Conservation (phyloP, 2,888 invertebrate genomes). For the Cordilura impudica region DNA sequence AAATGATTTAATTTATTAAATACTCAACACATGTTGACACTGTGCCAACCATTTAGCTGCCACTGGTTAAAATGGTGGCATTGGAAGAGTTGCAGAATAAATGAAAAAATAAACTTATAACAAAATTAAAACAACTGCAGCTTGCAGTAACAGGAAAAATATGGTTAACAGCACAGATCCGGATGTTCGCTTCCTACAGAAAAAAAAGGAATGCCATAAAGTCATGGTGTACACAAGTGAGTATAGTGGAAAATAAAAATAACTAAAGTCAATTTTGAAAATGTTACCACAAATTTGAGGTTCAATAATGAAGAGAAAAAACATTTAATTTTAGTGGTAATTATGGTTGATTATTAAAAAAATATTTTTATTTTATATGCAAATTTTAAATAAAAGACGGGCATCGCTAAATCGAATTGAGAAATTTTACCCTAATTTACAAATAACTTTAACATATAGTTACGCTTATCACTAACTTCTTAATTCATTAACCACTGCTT, state of each 20-base stretch:
- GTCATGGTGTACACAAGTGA: neutral
- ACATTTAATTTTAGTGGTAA: slow-evolving; percentile 43
- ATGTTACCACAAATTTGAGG: slow-evolving; percentile 41
- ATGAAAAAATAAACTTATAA: slow-evolving; percentile 26
- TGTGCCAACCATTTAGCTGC: slow-evolving; percentile 53
- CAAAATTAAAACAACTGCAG: slow-evolving; percentile 39
- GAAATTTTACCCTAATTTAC: too few species aligned
- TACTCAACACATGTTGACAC: slow-evolving; percentile 59
- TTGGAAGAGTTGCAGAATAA: slow-evolving; percentile 9
- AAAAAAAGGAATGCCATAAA: slow-evolving; percentile 23
- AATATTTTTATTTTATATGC: slow-evolving; percentile 13
- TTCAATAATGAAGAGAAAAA: slow-evolving; percentile 34
- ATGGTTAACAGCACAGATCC: slow-evolving; percentile 10
- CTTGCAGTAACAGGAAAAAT: slow-evolving; percentile 6
- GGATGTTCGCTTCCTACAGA: slow-evolving; percentile 13
- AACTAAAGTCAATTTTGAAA: slow-evolving; percentile 40
- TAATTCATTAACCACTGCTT: too few species aligned
- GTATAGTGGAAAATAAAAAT: neutral
- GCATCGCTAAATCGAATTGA: too few species aligned
- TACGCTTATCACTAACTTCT: too few species aligned
- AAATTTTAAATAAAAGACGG: too few species aligned
- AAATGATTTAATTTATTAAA: slow-evolving; percentile 60
- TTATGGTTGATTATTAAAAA: slow-evolving; percentile 49
- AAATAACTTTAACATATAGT: too few species aligned
- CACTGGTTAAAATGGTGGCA: slow-evolving; percentile 15